phyloP scores from a whole-genome alignment of 2,113 vertebrate genomes.

The Pardalotus punctatus region DNA sequence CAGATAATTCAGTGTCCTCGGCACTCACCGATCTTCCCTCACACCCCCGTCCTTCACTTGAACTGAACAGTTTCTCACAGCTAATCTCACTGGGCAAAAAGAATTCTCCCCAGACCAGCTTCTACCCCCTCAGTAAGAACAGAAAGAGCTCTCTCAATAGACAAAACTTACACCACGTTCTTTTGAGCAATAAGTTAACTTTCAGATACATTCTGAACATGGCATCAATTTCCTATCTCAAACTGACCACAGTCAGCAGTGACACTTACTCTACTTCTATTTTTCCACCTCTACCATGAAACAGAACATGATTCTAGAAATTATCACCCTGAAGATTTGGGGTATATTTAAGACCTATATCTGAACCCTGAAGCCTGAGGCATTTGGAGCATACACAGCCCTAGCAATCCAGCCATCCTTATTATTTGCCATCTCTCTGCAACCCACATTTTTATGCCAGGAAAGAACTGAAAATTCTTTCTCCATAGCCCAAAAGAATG shows the following conservation, averaged over 20 bases:
- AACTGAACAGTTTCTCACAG: background rate
- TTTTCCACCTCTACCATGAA: background rate
- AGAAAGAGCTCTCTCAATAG: background rate
- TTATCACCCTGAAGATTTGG: background rate
- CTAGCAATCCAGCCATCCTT: background rate
- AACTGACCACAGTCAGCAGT: background rate
- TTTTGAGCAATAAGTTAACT: background rate
- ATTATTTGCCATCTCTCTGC: background rate
- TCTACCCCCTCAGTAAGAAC: background rate
- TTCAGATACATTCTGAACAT: background rate
- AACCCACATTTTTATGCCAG: background rate
- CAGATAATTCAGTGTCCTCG: background rate
- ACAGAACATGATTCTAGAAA: background rate
- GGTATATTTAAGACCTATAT: background rate
- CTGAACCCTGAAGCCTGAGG: background rate
- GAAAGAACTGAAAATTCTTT: background rate
- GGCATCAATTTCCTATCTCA: background rate
- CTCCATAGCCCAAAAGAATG: background rate
- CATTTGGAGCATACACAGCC: background rate
- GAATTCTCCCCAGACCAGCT: background rate
- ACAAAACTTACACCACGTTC: background rate
- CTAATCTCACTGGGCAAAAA: background rate
- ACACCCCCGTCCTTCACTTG: background rate
- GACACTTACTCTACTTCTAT: background rate
- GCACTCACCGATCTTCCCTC: background rate